Base-by-base conservation (phyloP, 1,140 invertebrate genomes). In the Dendrolimus punctatus region DNA sequence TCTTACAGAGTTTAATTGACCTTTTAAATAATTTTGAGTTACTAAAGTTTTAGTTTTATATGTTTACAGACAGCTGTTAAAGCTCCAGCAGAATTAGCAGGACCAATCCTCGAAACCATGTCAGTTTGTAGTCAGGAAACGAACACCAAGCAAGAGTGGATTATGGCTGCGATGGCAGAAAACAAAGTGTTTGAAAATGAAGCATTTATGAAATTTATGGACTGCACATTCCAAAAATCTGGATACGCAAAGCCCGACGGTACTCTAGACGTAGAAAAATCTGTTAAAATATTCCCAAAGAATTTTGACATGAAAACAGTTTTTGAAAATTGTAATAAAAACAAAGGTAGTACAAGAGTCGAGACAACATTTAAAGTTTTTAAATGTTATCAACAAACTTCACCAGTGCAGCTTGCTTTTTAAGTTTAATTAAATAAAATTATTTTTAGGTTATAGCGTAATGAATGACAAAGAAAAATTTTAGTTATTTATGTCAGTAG, bases 271-370 rank as follows among this genome's bases (percentile, higher is more conserved):
- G 8, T 40, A 2, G 44, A 47, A 8, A 43, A 46, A 40, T 38
- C 10, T 10, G 44, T 8, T 7, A 47, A 8, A 10, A 5, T 9
- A 36, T 53, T 40, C 10, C 51, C 39, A 47, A 4, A 5, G 10
- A 38, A 51, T 37, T 4, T 39, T 6, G 39, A 49, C 23, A 38
- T 44, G 36, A 23, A 7, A 37, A 5, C 50, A 23, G 51, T 53
- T 40, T 40, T 53, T 3, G 41, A 53, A 10, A 53, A 46, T 6
- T 53, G 51, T 9, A 45, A 36, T n/a, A 53, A 46, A 8, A 38
- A 46, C 2, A 9, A 47, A 8, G 44, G 51, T 6, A 40, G 8
- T 2, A 39, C 5, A 6, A 44, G 44, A 5, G 38, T 23, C 36
- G 51, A 46, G 23, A 9, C 10, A 2, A 41, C 40, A 6, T 41